Conservation (phyloP, 30 jellyfish, hydroid and myxozoan genomes). For the Pelagia noctiluca region DNA sequence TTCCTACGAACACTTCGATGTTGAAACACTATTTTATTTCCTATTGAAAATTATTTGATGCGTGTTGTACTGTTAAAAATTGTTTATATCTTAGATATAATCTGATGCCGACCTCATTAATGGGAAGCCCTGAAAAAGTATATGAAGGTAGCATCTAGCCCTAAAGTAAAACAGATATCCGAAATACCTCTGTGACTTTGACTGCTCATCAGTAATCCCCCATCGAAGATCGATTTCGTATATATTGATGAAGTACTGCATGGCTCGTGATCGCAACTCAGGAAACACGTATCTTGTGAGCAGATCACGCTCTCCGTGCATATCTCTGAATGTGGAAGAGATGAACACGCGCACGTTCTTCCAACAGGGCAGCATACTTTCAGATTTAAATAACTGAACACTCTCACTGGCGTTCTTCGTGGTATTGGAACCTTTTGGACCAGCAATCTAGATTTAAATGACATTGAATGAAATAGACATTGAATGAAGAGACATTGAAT, state of each 20-base stretch:
- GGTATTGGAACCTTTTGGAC: neutral
- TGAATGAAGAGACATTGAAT: too few species aligned
- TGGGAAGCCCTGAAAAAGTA: too few species aligned
- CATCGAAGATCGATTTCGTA: conserved; percentile 96
- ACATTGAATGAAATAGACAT: neutral
- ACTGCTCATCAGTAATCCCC: conserved; percentile 96
- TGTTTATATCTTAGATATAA: too few species aligned
- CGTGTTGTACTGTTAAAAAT: too few species aligned
- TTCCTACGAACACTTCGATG: too few species aligned
- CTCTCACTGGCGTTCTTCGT: neutral
- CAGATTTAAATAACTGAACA: conserved; percentile 31
- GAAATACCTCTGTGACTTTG: conserved; percentile 77
- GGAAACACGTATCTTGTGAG: conserved; percentile 92
- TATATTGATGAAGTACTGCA: conserved; percentile 75
- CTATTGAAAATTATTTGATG: too few species aligned
- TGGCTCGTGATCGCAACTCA: conserved; percentile 85
- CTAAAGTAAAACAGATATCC: neutral
- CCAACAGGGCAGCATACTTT: conserved; percentile 77
- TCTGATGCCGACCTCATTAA: too few species aligned
- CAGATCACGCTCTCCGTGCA: conserved; percentile 99
- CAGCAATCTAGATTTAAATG: conserved; percentile 10
- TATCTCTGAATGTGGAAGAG: conserved; percentile 94
- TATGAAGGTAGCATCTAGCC: too few species aligned
- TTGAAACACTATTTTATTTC: too few species aligned
- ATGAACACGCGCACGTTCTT: conserved; percentile 87